These are phyloP conservation scores for Papilio gigon DNA, from an alignment of 2,888 invertebrate genomes.

Conservation along the genomic window DNA sequence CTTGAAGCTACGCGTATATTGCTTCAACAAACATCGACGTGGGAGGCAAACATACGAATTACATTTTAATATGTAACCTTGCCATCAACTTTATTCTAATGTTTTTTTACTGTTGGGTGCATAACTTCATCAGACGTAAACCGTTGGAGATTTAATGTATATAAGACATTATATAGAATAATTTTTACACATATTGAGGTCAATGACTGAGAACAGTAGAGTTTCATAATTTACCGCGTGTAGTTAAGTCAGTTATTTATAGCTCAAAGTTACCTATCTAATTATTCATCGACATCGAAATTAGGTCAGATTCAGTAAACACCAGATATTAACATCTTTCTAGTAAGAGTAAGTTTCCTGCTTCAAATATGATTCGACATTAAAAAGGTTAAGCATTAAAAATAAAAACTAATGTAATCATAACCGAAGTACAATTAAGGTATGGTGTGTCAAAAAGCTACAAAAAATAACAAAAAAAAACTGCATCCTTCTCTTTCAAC, in stretches of 20 bases:
- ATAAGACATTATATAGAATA: no score
- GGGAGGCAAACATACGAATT: constrained; percentile 39
- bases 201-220: no score
- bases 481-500: constrained; percentile 30
- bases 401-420: background rate
- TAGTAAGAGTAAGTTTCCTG: background rate
- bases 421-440: background rate
- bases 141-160: no score
- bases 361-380: background rate
- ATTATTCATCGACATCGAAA: no score
- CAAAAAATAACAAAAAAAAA: background rate
- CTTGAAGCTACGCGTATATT: constrained; percentile 40
- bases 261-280: no score
- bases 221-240: no score
- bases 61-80: constrained; percentile 1
- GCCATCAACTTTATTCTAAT: background rate
- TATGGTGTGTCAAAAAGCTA: constrained; percentile 15
- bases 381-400: background rate
- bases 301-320: background rate
- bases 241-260: no score
- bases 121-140: no score
- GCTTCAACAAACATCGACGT: constrained; percentile 39
- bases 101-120: background rate
- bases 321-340: background rate
- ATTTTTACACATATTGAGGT: background rate